Evolutionary conservation across 2,888 invertebrate species (phyloP).

Genomic region (Lycia hirtaria): DNA sequence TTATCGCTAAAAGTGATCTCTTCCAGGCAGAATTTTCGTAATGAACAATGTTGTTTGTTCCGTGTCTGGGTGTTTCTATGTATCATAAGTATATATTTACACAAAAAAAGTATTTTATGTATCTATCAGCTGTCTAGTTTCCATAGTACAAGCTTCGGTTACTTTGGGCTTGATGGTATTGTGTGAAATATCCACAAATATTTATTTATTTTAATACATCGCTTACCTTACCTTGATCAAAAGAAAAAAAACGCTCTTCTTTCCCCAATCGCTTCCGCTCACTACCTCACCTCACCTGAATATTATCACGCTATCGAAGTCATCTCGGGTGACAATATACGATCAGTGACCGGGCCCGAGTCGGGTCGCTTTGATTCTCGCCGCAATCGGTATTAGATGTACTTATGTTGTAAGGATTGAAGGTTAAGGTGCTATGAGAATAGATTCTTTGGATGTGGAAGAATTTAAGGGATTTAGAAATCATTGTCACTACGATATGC

Average conservation of each 20-base stretch:
- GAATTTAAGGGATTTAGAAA: conserved; percentile 16
- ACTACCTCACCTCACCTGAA: conserved; percentile 40
- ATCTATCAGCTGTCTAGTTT: too few relatives aligned
- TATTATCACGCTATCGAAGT: conserved; percentile 73
- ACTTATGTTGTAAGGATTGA: conserved; percentile 57
- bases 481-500: conserved; percentile 11
- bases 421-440: conserved; percentile 30
- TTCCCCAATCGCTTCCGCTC: conserved; percentile 40
- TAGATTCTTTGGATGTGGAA: conserved; percentile 18
- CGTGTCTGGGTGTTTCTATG: too few relatives aligned
- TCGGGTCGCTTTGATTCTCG: conserved; percentile 74
- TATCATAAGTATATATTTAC: too few relatives aligned
- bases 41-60: too few relatives aligned
- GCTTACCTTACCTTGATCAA: not conserved
- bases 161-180: too few relatives aligned
- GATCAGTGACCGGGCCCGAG: conserved; percentile 74
- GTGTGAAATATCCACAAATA: too few relatives aligned
- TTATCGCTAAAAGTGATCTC: too few relatives aligned
- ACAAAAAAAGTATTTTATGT: too few relatives aligned
- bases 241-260: too few relatives aligned
- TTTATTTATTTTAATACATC: too few relatives aligned
- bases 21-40: too few relatives aligned
- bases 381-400: conserved; percentile 59
- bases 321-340: conserved; percentile 83
- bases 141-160: too few relatives aligned